Base-by-base conservation (phyloP, 2,797 vertebrate genomes). In the Rhinophrynus dorsalis region DNA sequence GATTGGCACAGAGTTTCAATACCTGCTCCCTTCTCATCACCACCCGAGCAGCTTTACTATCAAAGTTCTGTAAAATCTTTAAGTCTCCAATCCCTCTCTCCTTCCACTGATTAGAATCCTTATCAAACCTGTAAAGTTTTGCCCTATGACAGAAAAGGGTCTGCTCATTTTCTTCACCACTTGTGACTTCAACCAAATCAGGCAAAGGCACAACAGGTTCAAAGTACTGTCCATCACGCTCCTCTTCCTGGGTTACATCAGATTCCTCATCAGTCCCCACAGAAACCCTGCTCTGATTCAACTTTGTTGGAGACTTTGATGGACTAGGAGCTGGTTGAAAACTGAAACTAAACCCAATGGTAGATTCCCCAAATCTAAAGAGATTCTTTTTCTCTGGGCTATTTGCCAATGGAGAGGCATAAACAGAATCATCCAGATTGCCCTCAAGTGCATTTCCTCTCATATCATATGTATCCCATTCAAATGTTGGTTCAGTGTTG, bases 1-100 rank as follows among this genome's bases (percentile, higher is more conserved):
- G 97, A 83, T 99, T 99, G 44, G 96, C 96, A 77, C 97, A 99
- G 42, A 99, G 91, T 80, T 99, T 99, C 30, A 99, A 89, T 2
- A 99, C 97, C 76, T 99, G 97, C 78, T 99, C 97, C 62, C 97
- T 89, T 82, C 97, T 95, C 97, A 99, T 99, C 30, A 99, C 92
- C 51, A 99, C 85, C 62, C 96, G 91, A 17, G 94, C 93, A 60
- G 89, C 90, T 75, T 93, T 98, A 66, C 87, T 91, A 48, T 94
- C 90, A 0, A 89, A 93, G 81, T 96, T 94, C 71, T 99, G 96
- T 52, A 99, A 57, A 78, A 99, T 91, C 81, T 98, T 99, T 75
- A 99, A 91, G 76, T 99, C 96, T 1, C 97, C 97, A 4, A 99
- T 97, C 9, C 97, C 97, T 66, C 96, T 92, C 79, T 99, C 97